Conservation (phyloP, 2,888 invertebrate species). For the Chironomus riparius region DNA sequence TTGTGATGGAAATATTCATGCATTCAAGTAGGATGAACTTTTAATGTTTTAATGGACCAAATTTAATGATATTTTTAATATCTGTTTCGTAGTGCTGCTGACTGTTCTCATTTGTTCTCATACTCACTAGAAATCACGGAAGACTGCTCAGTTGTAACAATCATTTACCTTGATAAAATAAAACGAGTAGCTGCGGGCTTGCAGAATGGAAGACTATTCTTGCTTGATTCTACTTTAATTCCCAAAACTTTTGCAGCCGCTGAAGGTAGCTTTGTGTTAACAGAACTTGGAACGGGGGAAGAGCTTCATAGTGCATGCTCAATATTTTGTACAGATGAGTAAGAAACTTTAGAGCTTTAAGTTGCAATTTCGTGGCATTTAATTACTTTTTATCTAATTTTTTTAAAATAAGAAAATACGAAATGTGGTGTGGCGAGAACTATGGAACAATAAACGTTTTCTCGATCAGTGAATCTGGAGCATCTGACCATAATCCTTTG, state of each 20-base stretch:
- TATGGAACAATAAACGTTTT: constrained; percentile 73
- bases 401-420: constrained; percentile 45
- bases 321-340: constrained; percentile 38
- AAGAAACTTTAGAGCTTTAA: background rate
- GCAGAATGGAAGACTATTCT: constrained; percentile 66
- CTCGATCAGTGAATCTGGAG: constrained; percentile 58
- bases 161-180: constrained; percentile 56
- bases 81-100: constrained; percentile 41
- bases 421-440: constrained; percentile 84
- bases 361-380: no score
- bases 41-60: constrained; percentile 31
- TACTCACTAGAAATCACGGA: constrained; percentile 60
- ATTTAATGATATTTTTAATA: background rate
- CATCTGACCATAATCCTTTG: constrained; percentile 62
- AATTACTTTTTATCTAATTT: constrained; percentile 11
- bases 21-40: constrained; percentile 52
- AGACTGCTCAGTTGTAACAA: constrained; percentile 55
- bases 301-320: constrained; percentile 60
- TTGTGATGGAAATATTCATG: constrained; percentile 71
- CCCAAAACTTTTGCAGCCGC: constrained; percentile 52
- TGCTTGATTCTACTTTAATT: constrained; percentile 55
- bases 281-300: constrained; percentile 63
- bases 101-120: constrained; percentile 51
- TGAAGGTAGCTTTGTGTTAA: constrained; percentile 68
- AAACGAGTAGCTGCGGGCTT: constrained; percentile 74